A percentile compares a stretch with the other conserved stretches of the same genome.
These are phyloP conservation scores for Popillia japonica DNA, from an alignment of 1,140 invertebrate species.

Conservation along the genomic window DNA sequence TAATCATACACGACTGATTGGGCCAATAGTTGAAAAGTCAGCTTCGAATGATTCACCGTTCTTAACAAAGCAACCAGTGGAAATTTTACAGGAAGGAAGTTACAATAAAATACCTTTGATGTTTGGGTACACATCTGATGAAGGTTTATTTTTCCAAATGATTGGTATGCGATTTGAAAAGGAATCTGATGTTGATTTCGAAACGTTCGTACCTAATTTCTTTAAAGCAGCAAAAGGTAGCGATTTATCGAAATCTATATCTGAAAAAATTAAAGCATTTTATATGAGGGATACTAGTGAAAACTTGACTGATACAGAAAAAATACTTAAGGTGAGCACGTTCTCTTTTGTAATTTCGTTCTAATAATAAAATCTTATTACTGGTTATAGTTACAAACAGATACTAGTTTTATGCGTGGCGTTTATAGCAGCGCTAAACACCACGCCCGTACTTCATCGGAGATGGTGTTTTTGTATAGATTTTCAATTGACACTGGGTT, in stretches of 20 bases:
- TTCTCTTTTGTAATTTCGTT: too few species aligned
- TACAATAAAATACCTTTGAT: conserved; percentile 64
- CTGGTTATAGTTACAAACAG: conserved; percentile 27
- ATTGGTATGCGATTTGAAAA: not conserved
- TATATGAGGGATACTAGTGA: conserved; percentile 63
- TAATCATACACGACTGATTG: not conserved
- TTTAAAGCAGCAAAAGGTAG: conserved; percentile 59
- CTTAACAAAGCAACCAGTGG: conserved; percentile 62
- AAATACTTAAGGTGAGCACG: conserved; percentile 9
- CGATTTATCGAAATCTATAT: conserved; percentile 58
- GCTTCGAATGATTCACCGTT: conserved; percentile 60
- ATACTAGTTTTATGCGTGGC: not conserved
- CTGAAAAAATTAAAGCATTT: conserved; percentile 63
- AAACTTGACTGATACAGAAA: conserved; percentile 54
- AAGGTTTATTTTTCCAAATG: conserved; percentile 34
- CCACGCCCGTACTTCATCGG: not conserved
- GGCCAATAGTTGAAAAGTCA: conserved; percentile 63
- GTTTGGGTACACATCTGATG: conserved; percentile 62
- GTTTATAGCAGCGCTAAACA: conserved; percentile 1
- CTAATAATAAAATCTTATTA: conserved; percentile 1
- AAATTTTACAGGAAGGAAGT: conserved; percentile 57
- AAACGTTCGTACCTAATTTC: conserved; percentile 59
- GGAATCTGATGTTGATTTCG: conserved; percentile 53
- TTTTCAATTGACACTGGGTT: conserved; percentile 31
- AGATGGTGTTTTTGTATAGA: conserved; percentile 31